Percentiles rank a stretch among this genome's conserved stretches.
phyloP scores from a whole-genome alignment of 2,797 vertebrate species.

The Eutrigla gurnardus region DNA sequence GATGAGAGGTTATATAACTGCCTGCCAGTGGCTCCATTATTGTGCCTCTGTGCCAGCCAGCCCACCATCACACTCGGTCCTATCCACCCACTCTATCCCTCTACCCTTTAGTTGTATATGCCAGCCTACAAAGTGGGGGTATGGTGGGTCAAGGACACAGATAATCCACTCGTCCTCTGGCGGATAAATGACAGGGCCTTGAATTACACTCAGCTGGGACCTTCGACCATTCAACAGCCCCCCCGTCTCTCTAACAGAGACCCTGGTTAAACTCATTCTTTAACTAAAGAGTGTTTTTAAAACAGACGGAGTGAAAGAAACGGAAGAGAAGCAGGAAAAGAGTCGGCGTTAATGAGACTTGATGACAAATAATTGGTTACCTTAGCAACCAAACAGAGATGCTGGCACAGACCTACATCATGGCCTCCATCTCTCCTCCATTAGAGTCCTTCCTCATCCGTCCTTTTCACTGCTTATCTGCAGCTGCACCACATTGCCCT shows the following conservation, averaged over 20 bases:
- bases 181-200: constrained; percentile 57
- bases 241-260: constrained; percentile 32
- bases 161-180: constrained; percentile 61
- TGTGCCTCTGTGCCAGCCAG: constrained; percentile 37
- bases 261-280: constrained; percentile 41
- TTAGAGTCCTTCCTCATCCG: constrained; percentile 36
- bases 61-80: constrained; percentile 41
- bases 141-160: constrained; percentile 67
- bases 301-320: constrained; percentile 22
- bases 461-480: constrained; percentile 25
- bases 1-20: constrained; percentile 54
- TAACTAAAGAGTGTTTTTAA: constrained; percentile 8
- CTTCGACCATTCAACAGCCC: constrained; percentile 41
- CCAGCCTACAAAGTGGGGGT: constrained; percentile 30
- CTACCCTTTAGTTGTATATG: constrained; percentile 44
- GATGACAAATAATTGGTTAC: constrained; percentile 58
- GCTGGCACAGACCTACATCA: constrained; percentile 52
- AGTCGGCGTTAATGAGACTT: constrained; percentile 44
- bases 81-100: constrained; percentile 38
- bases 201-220: constrained; percentile 62
- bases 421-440: constrained; percentile 33
- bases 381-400: constrained; percentile 66
- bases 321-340: constrained; percentile 4
- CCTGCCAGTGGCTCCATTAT: constrained; percentile 33
- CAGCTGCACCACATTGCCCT: constrained; percentile 51